phyloP scores from a whole-genome alignment of 2,113 vertebrate genomes.

The Lepus europaeus region DNA sequence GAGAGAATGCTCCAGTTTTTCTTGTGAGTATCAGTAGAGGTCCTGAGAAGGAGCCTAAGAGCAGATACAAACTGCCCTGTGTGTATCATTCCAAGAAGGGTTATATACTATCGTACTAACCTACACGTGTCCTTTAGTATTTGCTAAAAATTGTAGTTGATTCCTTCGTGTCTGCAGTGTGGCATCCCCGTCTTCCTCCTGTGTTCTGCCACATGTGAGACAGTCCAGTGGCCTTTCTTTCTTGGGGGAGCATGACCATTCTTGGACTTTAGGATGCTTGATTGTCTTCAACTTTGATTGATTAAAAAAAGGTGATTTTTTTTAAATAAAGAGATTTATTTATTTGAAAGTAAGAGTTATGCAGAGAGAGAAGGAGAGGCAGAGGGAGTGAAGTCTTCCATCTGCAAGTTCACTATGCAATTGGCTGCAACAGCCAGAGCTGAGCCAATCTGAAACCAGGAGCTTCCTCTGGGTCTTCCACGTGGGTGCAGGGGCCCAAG shows the following conservation, averaged over 20 bases:
- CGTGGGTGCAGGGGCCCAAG: too few species aligned
- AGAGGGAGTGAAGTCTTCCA: too few species aligned
- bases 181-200: not conserved
- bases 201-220: too few species aligned
- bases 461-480: too few species aligned
- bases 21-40: not conserved
- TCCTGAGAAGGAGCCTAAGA: not conserved
- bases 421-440: too few species aligned
- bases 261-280: not conserved
- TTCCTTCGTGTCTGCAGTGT: not conserved
- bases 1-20: not conserved
- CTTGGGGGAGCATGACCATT: not conserved
- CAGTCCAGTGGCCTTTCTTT: not conserved
- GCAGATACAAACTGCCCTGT: not conserved
- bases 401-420: too few species aligned
- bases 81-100: not conserved
- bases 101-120: not conserved
- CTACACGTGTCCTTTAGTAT: not conserved
- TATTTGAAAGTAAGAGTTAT: too few species aligned
- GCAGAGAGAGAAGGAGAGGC: too few species aligned
- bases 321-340: too few species aligned
- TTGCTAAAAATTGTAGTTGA: not conserved
- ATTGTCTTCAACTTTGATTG: not conserved
- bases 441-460: too few species aligned
- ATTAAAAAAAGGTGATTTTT: not conserved